Percentiles rank a stretch among this genome's conserved stretches.
These are phyloP conservation scores for Argyresthia goedartella DNA, from an alignment of 2,888 invertebrate species.

Conservation along the genomic window DNA sequence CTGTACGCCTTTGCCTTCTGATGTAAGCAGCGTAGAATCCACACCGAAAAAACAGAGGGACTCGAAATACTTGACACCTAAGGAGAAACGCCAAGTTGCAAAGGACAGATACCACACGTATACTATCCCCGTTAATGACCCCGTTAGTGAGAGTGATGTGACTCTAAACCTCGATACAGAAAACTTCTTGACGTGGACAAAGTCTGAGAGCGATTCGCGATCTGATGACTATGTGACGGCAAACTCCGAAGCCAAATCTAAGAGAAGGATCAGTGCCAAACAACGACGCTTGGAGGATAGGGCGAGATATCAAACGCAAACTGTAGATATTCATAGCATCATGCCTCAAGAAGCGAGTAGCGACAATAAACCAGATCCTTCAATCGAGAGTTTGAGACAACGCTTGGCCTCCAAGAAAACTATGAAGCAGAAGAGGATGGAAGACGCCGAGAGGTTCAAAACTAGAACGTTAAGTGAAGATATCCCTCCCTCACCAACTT, in stretches of 20 bases:
- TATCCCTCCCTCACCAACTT: slow-evolving; percentile 61
- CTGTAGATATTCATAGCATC: slow-evolving; percentile 48
- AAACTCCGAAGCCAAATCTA: slow-evolving; percentile 38
- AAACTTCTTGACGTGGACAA: slow-evolving; percentile 56
- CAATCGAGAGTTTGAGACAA: slow-evolving; percentile 48
- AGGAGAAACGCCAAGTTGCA: slow-evolving; percentile 79
- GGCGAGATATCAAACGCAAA: slow-evolving; percentile 79
- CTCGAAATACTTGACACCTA: slow-evolving; percentile 75
- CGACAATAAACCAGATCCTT: slow-evolving; percentile 28
- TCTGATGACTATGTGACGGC: slow-evolving; percentile 49
- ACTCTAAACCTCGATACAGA: slow-evolving; percentile 33
- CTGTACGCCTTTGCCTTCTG: slow-evolving; percentile 76
- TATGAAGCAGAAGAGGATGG: slow-evolving; percentile 69
- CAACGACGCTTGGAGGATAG: slow-evolving; percentile 76
- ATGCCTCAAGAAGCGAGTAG: slow-evolving; percentile 22
- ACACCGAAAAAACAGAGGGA: slow-evolving; percentile 76
- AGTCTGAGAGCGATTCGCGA: slow-evolving; percentile 46
- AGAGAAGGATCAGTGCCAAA: slow-evolving; percentile 69
- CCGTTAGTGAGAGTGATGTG: slow-evolving; percentile 38
- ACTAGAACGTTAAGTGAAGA: slow-evolving; percentile 77
- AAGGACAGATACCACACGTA: slow-evolving; percentile 88
- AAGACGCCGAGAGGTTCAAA: slow-evolving; percentile 80
- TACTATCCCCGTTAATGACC: slow-evolving; percentile 77
- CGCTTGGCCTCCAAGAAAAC: slow-evolving; percentile 57
- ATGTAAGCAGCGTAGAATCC: slow-evolving; percentile 81